phyloP scores from a whole-genome alignment of 2,888 invertebrate species.

The Danaus chrysippus region DNA sequence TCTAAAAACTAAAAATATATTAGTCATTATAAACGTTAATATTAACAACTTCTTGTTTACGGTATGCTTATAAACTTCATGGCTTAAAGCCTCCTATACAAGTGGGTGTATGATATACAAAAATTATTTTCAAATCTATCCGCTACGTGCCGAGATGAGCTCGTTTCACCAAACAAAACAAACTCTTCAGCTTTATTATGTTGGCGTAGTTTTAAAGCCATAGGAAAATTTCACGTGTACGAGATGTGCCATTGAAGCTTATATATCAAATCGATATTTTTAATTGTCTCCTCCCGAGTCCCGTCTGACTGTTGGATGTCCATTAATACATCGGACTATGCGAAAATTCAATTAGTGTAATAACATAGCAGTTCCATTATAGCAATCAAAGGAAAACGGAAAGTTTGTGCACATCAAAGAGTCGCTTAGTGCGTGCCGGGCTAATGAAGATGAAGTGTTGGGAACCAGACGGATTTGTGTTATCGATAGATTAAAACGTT shows the following conservation, averaged over 20 bases:
- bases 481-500: constrained; percentile 17
- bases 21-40: too few species aligned
- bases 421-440: constrained; percentile 60
- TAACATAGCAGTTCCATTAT: constrained; percentile 73
- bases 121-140: constrained; percentile 33
- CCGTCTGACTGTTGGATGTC: constrained; percentile 30
- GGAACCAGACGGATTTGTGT: constrained; percentile 19
- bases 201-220: too few species aligned
- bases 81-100: too few species aligned
- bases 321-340: constrained; percentile 48
- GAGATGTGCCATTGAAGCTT: neutral
- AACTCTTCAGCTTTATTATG: too few species aligned
- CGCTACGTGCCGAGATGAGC: too few species aligned
- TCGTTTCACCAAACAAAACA: too few species aligned
- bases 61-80: too few species aligned
- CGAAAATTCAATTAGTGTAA: constrained; percentile 74
- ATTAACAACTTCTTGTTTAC: too few species aligned
- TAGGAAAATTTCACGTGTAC: too few species aligned
- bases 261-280: constrained; percentile 30
- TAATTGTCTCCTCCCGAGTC: constrained; percentile 24
- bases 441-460: constrained; percentile 53
- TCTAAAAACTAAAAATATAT: too few species aligned
- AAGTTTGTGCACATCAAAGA: constrained; percentile 74
- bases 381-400: constrained; percentile 73
- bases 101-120: too few species aligned